A percentile compares a stretch with the other conserved stretches of the same genome.
Evolutionary conservation across 2,888 invertebrate species (phyloP).

Genomic region (Xestia c-nigrum): DNA sequence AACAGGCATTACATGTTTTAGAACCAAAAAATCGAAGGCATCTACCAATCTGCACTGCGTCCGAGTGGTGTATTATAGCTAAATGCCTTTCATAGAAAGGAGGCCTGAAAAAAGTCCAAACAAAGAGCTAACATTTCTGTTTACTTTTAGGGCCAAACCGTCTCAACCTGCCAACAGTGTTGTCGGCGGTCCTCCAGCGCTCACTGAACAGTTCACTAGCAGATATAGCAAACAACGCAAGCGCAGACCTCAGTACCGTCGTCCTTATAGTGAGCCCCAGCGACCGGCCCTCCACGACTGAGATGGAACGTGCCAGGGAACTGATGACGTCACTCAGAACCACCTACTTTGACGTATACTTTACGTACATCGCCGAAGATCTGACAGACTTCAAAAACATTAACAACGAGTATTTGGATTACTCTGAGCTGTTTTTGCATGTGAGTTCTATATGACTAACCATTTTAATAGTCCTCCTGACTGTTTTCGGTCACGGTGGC

Average conservation of each 20-base stretch:
- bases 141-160: constrained; percentile 88
- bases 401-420: constrained; percentile 85
- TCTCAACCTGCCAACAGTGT: constrained; percentile 86
- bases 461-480: background rate
- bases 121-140: background rate
- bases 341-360: constrained; percentile 89
- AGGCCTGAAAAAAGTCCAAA: background rate
- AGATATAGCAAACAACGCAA: constrained; percentile 77
- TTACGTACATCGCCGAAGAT: constrained; percentile 88
- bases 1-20: no score
- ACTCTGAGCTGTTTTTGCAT: constrained; percentile 87
- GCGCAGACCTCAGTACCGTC: constrained; percentile 86
- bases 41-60: background rate
- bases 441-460: constrained; percentile 65
- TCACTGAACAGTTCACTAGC: constrained; percentile 84
- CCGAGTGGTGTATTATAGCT: background rate
- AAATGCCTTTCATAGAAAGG: background rate
- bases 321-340: constrained; percentile 85
- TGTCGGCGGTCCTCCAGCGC: constrained; percentile 86
- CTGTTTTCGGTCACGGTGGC: background rate
- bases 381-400: constrained; percentile 85
- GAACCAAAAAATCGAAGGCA: background rate
- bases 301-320: constrained; percentile 81
- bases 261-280: constrained; percentile 89
- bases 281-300: constrained; percentile 84